Evolutionary conservation across 2,888 invertebrate genomes (phyloP).

Genomic region (Atrina japonica): DNA sequence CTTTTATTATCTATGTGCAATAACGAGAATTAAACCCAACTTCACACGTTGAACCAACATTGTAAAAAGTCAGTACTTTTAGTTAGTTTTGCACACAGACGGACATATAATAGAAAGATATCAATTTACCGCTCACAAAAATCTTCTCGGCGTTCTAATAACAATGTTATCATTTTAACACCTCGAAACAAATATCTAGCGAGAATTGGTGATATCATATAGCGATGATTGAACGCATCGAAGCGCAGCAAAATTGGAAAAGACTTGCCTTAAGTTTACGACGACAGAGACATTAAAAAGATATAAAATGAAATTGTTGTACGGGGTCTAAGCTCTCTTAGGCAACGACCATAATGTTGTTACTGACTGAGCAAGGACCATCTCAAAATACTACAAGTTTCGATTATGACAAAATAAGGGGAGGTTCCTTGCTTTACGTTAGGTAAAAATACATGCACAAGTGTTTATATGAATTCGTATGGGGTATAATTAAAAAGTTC

Average conservation of each 20-base stretch:
- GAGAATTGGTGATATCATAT: constrained; percentile 21
- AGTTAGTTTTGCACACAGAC: no score
- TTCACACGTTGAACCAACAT: no score
- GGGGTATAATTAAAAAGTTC: no score
- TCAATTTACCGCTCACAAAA: constrained; percentile 1
- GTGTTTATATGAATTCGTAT: no score
- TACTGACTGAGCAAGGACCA: constrained; percentile 4
- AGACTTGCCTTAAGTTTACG: constrained; percentile 36
- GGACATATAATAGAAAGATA: constrained; percentile 13
- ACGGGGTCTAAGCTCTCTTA: constrained; percentile 28
- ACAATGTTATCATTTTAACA: constrained; percentile 36
- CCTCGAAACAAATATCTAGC: constrained; percentile 34
- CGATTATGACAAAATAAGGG: no score
- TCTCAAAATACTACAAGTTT: constrained; percentile 10
- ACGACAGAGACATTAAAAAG: constrained; percentile 36
- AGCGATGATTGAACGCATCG: constrained; percentile 6
- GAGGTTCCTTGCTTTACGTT: no score
- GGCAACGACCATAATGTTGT: constrained; percentile 24
- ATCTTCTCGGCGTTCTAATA: constrained; percentile 13
- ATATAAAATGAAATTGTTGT: constrained; percentile 39
- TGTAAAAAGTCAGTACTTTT: no score
- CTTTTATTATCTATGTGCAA: no score
- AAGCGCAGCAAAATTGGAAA: constrained; percentile 22
- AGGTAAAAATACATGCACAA: no score
- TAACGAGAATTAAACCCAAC: no score